Evolutionary conservation across 2,888 invertebrate genomes (phyloP).

Genomic region (Rhamnusium bicolor): DNA sequence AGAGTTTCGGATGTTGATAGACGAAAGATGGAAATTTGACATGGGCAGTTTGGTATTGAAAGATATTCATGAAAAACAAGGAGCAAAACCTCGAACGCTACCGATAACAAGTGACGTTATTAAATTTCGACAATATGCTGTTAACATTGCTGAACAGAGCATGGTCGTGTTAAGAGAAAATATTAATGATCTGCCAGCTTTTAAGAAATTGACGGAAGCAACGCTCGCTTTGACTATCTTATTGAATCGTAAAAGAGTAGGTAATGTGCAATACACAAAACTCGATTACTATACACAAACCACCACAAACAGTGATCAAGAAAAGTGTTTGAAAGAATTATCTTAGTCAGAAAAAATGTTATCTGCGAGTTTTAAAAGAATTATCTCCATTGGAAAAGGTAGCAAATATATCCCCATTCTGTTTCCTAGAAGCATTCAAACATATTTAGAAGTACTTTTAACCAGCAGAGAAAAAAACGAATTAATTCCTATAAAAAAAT

Average conservation of each 20-base stretch:
- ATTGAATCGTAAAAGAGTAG: slow-evolving; percentile 55
- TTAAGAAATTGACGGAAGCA: slow-evolving; percentile 52
- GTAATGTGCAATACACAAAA: slow-evolving; percentile 56
- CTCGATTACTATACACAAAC: slow-evolving; percentile 40
- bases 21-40: slow-evolving; percentile 50
- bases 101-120: slow-evolving; percentile 52
- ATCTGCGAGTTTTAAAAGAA: slow-evolving; percentile 46
- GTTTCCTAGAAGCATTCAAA: slow-evolving; percentile 40
- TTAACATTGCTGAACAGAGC: slow-evolving; percentile 41
- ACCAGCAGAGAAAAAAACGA: slow-evolving; percentile 40
- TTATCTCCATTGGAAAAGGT: slow-evolving; percentile 44
- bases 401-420: slow-evolving; percentile 33
- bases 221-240: slow-evolving; percentile 50
- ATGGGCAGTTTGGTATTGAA: slow-evolving; percentile 44
- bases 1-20: slow-evolving; percentile 43
- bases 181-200: slow-evolving; percentile 37
- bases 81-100: slow-evolving; percentile 43
- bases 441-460: slow-evolving; percentile 30
- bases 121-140: slow-evolving; percentile 47
- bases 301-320: slow-evolving; percentile 32
- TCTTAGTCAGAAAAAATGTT: slow-evolving; percentile 48
- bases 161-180: slow-evolving; percentile 39
- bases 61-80: slow-evolving; percentile 51
- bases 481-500: slow-evolving; percentile 48
- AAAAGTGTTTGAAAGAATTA: slow-evolving; percentile 48